These are phyloP conservation scores for Gallinago undulata DNA, from an alignment of 2,113 vertebrate species.

Conservation along the genomic window DNA sequence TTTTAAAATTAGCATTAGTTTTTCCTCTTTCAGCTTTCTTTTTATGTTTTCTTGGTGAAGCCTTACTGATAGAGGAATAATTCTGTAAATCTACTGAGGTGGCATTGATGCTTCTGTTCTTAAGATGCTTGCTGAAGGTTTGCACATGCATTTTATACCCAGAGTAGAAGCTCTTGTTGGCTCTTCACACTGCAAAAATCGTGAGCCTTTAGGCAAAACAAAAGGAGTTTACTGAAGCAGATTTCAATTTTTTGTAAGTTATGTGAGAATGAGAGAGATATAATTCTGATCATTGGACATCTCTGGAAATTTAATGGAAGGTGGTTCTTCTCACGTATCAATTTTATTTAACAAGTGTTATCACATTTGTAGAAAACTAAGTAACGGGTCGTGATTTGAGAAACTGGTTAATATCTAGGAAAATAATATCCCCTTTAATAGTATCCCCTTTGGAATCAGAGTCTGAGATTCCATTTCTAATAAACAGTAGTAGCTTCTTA, in stretches of 20 bases:
- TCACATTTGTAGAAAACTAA: neutral
- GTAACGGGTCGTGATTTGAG: neutral
- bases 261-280: neutral
- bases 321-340: neutral
- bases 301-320: neutral
- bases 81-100: neutral
- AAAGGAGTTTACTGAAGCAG: neutral
- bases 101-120: neutral
- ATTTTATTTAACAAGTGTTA: neutral
- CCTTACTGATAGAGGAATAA: neutral
- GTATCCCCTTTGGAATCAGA: neutral
- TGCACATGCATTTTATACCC: neutral
- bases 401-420: neutral
- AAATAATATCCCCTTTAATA: neutral
- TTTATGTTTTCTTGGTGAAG: neutral
- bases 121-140: neutral
- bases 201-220: neutral
- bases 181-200: neutral
- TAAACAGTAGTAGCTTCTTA: neutral
- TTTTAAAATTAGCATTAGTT: neutral
- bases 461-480: neutral
- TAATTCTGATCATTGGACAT: neutral
- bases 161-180: neutral
- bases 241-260: neutral
- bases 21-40: neutral